phyloP scores from a whole-genome alignment of 2,888 invertebrate species.

The Muscina levida region DNA sequence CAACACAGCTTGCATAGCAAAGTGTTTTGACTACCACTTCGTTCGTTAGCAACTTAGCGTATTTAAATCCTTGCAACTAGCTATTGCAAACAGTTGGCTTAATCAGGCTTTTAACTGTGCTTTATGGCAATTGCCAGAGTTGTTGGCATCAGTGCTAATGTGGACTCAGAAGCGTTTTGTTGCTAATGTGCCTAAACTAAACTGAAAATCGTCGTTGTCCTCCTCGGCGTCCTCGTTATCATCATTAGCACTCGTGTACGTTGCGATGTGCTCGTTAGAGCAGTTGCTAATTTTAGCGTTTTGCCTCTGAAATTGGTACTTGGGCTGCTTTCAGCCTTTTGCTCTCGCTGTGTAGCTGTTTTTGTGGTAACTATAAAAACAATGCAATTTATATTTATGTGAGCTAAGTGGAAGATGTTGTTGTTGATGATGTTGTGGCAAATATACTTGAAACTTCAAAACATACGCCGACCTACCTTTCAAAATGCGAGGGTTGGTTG shows the following conservation, averaged over 20 bases:
- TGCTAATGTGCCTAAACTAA: constrained; percentile 21
- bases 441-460: constrained; percentile 37
- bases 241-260: constrained; percentile 1
- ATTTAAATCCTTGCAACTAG: constrained; percentile 14
- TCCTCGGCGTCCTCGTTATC: constrained; percentile 17
- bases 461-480: constrained; percentile 20
- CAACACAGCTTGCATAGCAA: no score
- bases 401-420: constrained; percentile 59
- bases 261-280: constrained; percentile 21
- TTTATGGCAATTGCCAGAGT: constrained; percentile 2
- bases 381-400: constrained; percentile 77
- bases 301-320: constrained; percentile 44
- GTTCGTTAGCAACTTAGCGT: no score
- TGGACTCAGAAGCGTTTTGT: constrained; percentile 7
- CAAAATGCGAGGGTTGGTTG: no score
- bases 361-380: constrained; percentile 67
- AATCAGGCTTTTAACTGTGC: constrained; percentile 19
- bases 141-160: constrained; percentile 4
- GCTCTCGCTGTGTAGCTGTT: constrained; percentile 17
- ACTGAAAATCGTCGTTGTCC: constrained; percentile 6
- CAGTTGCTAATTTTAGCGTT: constrained; percentile 58
- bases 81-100: neutral
- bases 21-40: no score
- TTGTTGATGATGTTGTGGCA: constrained; percentile 44
- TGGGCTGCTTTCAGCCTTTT: neutral